phyloP scores from a whole-genome alignment of 2,888 invertebrate genomes.

The Melieria picta region DNA sequence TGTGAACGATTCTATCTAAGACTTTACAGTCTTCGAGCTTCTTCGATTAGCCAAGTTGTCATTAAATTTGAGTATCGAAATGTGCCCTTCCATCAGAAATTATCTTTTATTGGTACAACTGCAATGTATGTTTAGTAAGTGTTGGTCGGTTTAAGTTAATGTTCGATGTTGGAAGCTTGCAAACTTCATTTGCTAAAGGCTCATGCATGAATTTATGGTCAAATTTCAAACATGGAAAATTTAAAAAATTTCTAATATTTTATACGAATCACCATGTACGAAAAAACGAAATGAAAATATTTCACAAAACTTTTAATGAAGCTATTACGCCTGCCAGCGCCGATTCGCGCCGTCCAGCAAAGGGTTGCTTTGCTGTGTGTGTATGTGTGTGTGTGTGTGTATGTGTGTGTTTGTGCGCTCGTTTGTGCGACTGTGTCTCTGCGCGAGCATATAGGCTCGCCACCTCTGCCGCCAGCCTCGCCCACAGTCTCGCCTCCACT shows the following conservation, averaged over 20 bases:
- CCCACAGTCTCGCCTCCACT: conserved; percentile 4
- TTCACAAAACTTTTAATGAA: conserved; percentile 42
- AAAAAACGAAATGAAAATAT: conserved; percentile 28
- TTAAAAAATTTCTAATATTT: conserved; percentile 23
- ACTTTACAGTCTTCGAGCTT: too few relatives aligned
- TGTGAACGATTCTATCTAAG: too few relatives aligned
- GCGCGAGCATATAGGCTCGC: not conserved
- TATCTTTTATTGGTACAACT: too few relatives aligned
- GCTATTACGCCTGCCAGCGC: conserved; percentile 24
- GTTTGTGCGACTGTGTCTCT: conserved; percentile 17
- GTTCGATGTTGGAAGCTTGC: too few relatives aligned
- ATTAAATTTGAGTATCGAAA: too few relatives aligned
- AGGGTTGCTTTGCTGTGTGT: conserved; percentile 29
- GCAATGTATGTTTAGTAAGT: not conserved
- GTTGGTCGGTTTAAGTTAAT: not conserved
- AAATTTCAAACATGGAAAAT: not conserved
- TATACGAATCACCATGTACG: conserved; percentile 14
- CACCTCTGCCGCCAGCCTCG: not conserved
- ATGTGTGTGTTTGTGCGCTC: too few relatives aligned
- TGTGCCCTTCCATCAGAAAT: too few relatives aligned
- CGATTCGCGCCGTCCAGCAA: conserved; percentile 15
- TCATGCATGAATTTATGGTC: conserved; percentile 16
- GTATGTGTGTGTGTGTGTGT: conserved; percentile 18
- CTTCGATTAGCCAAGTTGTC: too few relatives aligned
- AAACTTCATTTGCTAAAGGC: conserved; percentile 10